Percentiles rank a stretch among this genome's conserved stretches.
phyloP scores from a whole-genome alignment of 2,797 vertebrate genomes.

The Poeciliopsis infans region DNA sequence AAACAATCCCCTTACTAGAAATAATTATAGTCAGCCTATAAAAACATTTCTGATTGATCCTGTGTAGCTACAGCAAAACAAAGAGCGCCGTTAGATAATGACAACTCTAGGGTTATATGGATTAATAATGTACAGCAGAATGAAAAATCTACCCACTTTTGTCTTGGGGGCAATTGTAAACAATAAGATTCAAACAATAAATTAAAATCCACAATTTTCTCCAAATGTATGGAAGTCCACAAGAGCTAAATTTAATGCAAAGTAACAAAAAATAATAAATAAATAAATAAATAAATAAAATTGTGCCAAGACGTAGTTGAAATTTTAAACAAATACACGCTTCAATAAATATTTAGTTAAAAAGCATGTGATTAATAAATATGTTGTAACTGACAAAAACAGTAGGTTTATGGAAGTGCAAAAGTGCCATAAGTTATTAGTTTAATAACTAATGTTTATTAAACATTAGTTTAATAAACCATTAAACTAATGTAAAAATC shows the following conservation, averaged over 20 bases:
- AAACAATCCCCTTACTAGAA: conserved; percentile 50
- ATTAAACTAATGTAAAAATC: background rate
- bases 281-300: background rate
- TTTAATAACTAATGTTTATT: too few species aligned
- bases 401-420: background rate
- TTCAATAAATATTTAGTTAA: background rate
- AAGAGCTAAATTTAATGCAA: background rate
- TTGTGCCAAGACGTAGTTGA: background rate
- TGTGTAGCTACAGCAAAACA: conserved; percentile 3
- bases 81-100: conserved; percentile 9
- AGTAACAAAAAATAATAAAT: accelerated
- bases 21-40: conserved; percentile 52
- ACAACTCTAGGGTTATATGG: conserved; percentile 17
- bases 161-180: conserved; percentile 8
- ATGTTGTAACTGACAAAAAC: background rate
- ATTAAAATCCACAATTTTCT: background rate
- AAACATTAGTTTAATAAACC: background rate
- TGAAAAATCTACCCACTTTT: conserved; percentile 19
- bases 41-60: conserved; percentile 37
- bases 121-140: conserved; percentile 13
- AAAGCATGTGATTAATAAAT: background rate
- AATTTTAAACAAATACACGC: background rate
- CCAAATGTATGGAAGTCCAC: background rate
- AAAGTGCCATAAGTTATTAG: background rate
- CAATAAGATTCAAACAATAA: conserved; percentile 16